These are phyloP conservation scores for Yponomeuta plumbellus DNA, from an alignment of 2,888 invertebrate species.

Conservation along the genomic window DNA sequence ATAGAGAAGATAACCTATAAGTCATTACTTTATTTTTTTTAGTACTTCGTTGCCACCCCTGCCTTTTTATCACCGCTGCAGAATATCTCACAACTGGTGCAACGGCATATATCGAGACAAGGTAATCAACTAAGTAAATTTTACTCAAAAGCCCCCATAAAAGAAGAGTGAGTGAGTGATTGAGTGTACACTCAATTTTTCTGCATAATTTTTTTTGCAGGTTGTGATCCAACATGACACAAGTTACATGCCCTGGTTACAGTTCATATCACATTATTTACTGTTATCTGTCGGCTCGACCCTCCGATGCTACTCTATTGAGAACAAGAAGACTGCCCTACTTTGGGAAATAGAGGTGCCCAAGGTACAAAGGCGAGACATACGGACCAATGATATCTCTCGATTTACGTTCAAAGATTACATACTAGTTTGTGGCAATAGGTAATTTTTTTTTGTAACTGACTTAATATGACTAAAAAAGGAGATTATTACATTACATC, in stretches of 20 bases:
- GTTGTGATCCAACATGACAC: slow-evolving; percentile 41
- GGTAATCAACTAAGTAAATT: slow-evolving; percentile 27
- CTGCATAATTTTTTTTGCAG: slow-evolving; percentile 35
- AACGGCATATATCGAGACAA: slow-evolving; percentile 47
- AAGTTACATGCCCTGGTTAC: slow-evolving; percentile 66
- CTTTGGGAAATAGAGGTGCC: slow-evolving; percentile 54
- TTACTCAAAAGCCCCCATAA: not conserved
- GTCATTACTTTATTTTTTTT: slow-evolving; percentile 24
- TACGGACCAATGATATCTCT: slow-evolving; percentile 64
- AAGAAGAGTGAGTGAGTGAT: too few relatives aligned
- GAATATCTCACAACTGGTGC: slow-evolving; percentile 59
- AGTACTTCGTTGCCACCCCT: slow-evolving; percentile 26
- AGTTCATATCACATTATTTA: slow-evolving; percentile 37
- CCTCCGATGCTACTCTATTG: slow-evolving; percentile 43
- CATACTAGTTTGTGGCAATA: slow-evolving; percentile 59
- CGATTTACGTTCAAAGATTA: slow-evolving; percentile 54
- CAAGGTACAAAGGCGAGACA: slow-evolving; percentile 45
- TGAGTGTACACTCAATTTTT: not conserved
- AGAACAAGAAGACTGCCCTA: slow-evolving; percentile 34
- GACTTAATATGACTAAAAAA: too few relatives aligned
- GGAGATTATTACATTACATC: too few relatives aligned
- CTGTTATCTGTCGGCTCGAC: slow-evolving; percentile 50
- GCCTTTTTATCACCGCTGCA: slow-evolving; percentile 46
- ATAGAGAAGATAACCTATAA: not conserved
- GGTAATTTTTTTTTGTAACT: slow-evolving; percentile 34